phyloP scores from a whole-genome alignment of 1,140 invertebrate genomes.

The Brachionus asplanchnoidis region DNA sequence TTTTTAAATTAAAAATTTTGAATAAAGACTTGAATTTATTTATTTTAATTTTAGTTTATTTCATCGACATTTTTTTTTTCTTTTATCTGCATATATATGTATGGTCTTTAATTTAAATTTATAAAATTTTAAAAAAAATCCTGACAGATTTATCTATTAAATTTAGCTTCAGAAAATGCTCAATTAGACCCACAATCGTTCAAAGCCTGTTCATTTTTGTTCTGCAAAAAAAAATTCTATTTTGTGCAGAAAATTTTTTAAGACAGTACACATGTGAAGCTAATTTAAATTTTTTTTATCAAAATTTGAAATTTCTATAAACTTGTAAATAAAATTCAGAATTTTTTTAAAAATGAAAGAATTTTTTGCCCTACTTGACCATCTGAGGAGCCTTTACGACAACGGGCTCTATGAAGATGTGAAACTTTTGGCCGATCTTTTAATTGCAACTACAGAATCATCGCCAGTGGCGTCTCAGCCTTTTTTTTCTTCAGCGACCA shows the following conservation, averaged over 20 bases:
- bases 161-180: background rate
- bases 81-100: background rate
- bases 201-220: background rate
- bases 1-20: background rate
- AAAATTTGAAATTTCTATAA: background rate
- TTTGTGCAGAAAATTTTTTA: background rate
- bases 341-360: conserved; percentile 12
- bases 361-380: conserved; percentile 13
- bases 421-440: conserved; percentile 15
- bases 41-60: background rate
- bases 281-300: background rate
- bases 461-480: background rate
- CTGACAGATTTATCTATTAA: background rate
- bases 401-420: conserved; percentile 34
- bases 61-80: background rate
- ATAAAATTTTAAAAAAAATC: background rate
- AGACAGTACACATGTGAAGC: background rate
- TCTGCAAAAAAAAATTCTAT: background rate
- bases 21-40: background rate
- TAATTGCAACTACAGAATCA: background rate
- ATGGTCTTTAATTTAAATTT: background rate
- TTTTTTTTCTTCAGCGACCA: background rate
- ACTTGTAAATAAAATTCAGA: background rate
- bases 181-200: background rate
- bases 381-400: conserved; percentile 15